Evolutionary conservation across 2,888 invertebrate genomes (phyloP).

Genomic region (Sphaerophoria taeniata): DNA sequence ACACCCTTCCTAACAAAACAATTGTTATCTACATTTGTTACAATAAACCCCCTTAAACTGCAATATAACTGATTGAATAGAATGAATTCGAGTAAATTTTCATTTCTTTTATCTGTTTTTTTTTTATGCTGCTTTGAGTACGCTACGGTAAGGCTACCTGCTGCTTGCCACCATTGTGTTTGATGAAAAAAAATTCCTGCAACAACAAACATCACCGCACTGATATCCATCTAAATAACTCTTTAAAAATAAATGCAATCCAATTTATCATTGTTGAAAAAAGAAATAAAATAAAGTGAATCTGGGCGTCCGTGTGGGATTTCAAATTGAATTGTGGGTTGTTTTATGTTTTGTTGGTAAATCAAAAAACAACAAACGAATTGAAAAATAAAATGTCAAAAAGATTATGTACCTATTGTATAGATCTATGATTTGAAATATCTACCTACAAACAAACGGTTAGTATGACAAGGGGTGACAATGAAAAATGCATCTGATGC

Average conservation of each 20-base stretch:
- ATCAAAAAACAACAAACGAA: conserved; percentile 22
- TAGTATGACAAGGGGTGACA: neutral
- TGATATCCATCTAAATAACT: conserved; percentile 69
- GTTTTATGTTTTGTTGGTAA: conserved; percentile 6
- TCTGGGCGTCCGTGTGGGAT: neutral
- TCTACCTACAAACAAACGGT: too few relatives aligned
- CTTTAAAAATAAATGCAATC: conserved; percentile 55
- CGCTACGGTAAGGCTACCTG: conserved; percentile 17
- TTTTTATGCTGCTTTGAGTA: too few relatives aligned
- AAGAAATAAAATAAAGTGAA: conserved; percentile 37
- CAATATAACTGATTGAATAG: too few relatives aligned
- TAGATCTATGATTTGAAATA: too few relatives aligned
- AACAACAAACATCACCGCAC: conserved; percentile 59
- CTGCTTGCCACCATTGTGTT: conserved; percentile 22
- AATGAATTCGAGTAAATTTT: too few relatives aligned
- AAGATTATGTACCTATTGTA: neutral
- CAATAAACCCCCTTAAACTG: too few relatives aligned
- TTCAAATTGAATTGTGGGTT: conserved; percentile 20
- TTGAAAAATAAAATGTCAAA: neutral
- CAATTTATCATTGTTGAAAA: conserved; percentile 52
- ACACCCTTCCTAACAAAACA: too few relatives aligned
- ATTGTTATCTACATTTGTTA: too few relatives aligned
- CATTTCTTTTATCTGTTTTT: too few relatives aligned
- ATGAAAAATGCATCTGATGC: conserved; percentile 15
- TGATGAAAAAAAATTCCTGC: too few relatives aligned